Evolutionary conservation across 30 jellyfish, hydroid and myxozoan species (phyloP).

Genomic region (Euphysa ruthae): DNA sequence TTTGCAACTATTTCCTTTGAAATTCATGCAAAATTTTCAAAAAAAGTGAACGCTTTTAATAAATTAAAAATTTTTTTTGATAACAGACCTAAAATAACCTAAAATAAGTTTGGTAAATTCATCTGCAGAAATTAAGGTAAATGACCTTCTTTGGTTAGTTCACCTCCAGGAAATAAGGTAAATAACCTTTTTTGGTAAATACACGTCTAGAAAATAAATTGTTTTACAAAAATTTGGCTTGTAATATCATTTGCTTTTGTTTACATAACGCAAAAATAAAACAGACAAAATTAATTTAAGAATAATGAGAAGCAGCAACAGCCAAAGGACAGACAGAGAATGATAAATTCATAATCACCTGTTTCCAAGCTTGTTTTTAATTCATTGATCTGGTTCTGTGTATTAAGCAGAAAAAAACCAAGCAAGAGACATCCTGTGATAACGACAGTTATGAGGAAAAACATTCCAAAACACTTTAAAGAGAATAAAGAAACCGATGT

Average conservation of each 20-base stretch:
- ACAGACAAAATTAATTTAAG: neutral
- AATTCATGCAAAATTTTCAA: too few species aligned
- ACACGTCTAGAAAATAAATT: too few species aligned
- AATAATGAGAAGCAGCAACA: too few species aligned
- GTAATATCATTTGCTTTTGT: neutral
- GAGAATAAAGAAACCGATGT: neutral
- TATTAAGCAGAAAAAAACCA: slow-evolving; percentile 4
- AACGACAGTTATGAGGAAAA: neutral
- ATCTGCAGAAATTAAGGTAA: too few species aligned
- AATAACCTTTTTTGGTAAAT: too few species aligned
- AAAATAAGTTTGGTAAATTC: too few species aligned
- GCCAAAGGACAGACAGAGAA: neutral
- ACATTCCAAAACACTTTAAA: neutral
- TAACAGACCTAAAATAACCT: too few species aligned
- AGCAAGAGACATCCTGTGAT: slow-evolving; percentile 14
- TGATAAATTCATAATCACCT: neutral
- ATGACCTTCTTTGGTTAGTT: too few species aligned
- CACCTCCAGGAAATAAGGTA: too few species aligned
- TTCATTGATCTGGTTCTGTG: neutral
- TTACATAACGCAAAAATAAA: neutral
- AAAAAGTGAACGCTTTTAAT: too few species aligned
- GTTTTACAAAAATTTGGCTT: neutral
- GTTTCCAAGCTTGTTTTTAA: neutral
- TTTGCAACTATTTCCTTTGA: too few species aligned
- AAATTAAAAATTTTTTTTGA: too few species aligned